A percentile compares a stretch with the other conserved stretches of the same genome.
Conservation (phyloP, 2,888 invertebrate genomes). For the Cryptosula pallasiana region DNA sequence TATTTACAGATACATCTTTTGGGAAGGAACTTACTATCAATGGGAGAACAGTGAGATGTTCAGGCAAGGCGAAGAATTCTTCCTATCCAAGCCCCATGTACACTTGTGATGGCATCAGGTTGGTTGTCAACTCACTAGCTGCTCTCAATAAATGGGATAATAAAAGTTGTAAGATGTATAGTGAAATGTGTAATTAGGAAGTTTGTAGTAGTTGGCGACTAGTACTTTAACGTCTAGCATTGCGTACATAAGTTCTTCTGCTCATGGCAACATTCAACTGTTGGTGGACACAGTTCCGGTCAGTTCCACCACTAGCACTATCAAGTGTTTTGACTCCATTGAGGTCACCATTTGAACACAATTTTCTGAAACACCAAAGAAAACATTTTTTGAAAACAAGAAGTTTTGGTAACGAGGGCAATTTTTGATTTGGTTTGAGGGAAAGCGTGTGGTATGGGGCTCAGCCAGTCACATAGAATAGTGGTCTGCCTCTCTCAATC, state of each 20-base stretch:
- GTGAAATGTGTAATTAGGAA: no score
- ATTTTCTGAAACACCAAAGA: background rate
- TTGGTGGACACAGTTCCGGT: no score
- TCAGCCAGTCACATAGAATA: background rate
- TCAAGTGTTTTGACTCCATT: no score
- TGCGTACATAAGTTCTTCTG: no score
- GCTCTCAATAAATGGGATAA: no score
- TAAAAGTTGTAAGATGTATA: no score
- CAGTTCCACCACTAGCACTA: no score
- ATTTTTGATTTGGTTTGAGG: background rate
- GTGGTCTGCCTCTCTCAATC: background rate
- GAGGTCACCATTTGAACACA: no score
- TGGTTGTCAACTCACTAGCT: background rate
- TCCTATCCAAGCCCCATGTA: conserved; percentile 4
- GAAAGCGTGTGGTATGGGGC: background rate
- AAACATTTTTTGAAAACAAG: background rate
- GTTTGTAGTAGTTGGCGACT: no score
- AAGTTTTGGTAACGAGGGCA: background rate
- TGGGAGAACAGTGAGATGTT: background rate
- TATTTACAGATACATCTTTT: background rate
- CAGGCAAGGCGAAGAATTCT: background rate
- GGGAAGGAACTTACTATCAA: background rate
- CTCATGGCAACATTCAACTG: no score
- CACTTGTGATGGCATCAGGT: conserved; percentile 12
- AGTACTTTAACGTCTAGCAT: no score